Evolutionary conservation across 2,888 invertebrate genomes (phyloP), one percentile per base, ranked within the genome.

Genomic region (Hydropsyche betteni): DNA sequence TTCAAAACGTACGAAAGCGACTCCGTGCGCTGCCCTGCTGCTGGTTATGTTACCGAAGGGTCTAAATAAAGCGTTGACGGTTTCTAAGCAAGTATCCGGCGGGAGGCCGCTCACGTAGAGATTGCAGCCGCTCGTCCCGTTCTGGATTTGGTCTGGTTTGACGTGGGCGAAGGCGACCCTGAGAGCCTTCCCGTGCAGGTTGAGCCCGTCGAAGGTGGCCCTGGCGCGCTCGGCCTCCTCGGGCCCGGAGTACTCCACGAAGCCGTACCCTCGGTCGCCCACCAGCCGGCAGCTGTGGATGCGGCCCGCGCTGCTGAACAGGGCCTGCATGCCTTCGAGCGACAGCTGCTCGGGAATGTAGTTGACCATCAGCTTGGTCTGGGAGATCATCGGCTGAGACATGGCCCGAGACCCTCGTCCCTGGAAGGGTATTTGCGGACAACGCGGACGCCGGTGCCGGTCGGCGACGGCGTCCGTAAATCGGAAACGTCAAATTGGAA

Each of bases 331-430:
- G 87, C 87, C 87, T 80, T 88, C 88, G 80, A 87, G 86, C 83
- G 87, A 87, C 87, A 88, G 87, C 83, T 87, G 81, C 82, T 88
- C 88, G 73, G 88, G 88, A 81, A 88, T 87, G 82, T 87, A 88
- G 84, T 88, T 88, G 82, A 88, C 88, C 88, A 88, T 88, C 85
- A 88, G 87, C 84, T 88, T 88, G 82, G 88, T 88, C 82, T 87
- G 86, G 85, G 88, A 88, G 36, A 36, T 24, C 16, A 61, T 10
- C 61, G 61, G 69, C 69, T 8, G 7, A 44, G 12, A 6, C n/a
- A 7, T 12, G 24, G 2, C 51, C 50, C 61, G 61, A 61, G 55
- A 0, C 12, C n/a, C 55, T 1, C 8, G 10, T n/a, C n/a, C 2
- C 14, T 24, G 24, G 2, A 24, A 24, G 2, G 1, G 24, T 24